Percentiles rank a stretch among this genome's conserved stretches.
These are phyloP conservation scores for human DNA, from an alignment of 2,113 vertebrate genomes.

Conservation along the genomic window DNA sequence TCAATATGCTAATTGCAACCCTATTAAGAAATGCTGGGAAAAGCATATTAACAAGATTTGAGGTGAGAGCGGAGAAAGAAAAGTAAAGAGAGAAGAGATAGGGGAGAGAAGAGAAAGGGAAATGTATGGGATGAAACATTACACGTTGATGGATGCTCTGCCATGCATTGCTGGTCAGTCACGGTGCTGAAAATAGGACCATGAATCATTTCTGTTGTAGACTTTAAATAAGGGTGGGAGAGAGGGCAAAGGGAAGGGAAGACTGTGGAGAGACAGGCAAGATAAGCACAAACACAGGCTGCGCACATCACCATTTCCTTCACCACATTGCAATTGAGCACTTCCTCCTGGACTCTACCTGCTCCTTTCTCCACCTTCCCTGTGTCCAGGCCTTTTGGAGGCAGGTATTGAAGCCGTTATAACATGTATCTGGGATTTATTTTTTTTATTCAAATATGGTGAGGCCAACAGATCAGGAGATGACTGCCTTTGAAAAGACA, in stretches of 20 bases:
- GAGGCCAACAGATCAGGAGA: no score
- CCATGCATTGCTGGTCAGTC: background rate
- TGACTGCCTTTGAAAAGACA: background rate
- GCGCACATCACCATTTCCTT: background rate
- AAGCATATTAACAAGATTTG: background rate
- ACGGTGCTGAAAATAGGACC: background rate
- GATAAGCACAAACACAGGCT: background rate
- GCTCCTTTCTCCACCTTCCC: background rate
- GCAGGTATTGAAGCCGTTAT: background rate
- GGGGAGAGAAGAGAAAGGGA: no score
- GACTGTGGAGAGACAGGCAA: background rate
- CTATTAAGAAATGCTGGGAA: background rate
- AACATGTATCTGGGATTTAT: background rate
- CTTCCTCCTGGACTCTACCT: background rate
- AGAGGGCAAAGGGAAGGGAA: background rate
- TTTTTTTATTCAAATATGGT: background rate
- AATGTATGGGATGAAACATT: background rate
- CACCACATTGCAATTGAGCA: no score
- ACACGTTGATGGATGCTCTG: background rate
- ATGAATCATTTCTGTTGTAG: background rate
- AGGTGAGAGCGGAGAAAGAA: background rate
- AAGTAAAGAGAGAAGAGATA: background rate
- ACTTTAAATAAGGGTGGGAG: background rate
- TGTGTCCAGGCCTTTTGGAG: background rate
- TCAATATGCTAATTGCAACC: background rate